A percentile compares a stretch with the other conserved stretches of the same genome.
These are phyloP conservation scores for Anoplopoma fimbria DNA, from an alignment of 2,113 vertebrate genomes.

Conservation along the genomic window DNA sequence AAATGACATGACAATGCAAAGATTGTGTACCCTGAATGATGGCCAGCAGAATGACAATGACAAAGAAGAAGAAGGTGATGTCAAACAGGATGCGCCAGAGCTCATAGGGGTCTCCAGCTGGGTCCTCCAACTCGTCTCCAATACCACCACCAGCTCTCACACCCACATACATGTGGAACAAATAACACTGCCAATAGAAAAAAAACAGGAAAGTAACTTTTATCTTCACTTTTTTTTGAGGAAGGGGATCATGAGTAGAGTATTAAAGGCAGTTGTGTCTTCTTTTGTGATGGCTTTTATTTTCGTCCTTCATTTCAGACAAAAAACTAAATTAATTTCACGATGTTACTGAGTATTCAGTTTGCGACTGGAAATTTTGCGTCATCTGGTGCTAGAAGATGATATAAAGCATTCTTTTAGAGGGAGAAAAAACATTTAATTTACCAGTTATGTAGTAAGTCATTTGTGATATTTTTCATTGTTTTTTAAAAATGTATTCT, in stretches of 20 bases:
- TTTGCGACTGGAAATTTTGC: not conserved
- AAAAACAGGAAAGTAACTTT: not conserved
- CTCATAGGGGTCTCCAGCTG: constrained; percentile 97
- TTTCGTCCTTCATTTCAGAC: not conserved
- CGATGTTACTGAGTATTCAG: not conserved
- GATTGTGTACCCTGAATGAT: constrained; percentile 93
- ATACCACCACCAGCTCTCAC: constrained; percentile 97
- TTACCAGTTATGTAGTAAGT: not conserved
- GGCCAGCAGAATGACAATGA: constrained; percentile 97
- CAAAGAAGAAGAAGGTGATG: constrained; percentile 99
- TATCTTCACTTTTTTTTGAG: not conserved
- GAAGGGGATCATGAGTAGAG: not conserved
- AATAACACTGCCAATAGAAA: constrained; percentile 87
- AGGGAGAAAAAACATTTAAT: not conserved
- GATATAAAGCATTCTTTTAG: not conserved
- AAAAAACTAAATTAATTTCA: not conserved
- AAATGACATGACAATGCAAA: not conserved
- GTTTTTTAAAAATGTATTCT: not conserved
- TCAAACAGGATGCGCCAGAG: constrained; percentile 98
- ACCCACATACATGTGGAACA: constrained; percentile 99
- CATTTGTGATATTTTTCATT: not conserved
- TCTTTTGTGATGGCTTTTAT: not conserved
- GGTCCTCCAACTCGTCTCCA: constrained; percentile 97
- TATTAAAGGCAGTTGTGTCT: not conserved
- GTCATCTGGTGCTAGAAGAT: not conserved